Evolutionary conservation across 2,888 invertebrate species (phyloP).

Genomic region (Phrixothrix hirtus): DNA sequence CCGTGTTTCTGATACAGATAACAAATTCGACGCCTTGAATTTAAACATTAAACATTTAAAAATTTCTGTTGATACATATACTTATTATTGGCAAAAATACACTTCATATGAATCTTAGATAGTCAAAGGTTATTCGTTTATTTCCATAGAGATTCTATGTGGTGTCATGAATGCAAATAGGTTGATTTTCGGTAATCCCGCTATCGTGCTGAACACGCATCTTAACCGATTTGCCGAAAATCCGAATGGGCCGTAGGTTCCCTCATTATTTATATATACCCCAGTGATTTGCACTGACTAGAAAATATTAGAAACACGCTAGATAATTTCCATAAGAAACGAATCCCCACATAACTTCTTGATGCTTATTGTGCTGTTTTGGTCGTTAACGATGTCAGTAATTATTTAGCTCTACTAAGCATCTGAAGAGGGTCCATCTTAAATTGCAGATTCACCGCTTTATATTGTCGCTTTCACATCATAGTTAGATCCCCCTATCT

Average conservation of each 20-base stretch:
- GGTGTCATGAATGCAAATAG: conserved; percentile 56
- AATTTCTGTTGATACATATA: background rate
- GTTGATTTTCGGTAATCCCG: conserved; percentile 46
- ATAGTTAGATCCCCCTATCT: conserved; percentile 28
- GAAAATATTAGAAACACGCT: conserved; percentile 29
- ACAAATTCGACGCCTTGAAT: background rate
- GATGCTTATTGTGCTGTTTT: conserved; percentile 26
- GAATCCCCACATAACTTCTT: conserved; percentile 21
- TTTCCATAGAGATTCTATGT: conserved; percentile 50
- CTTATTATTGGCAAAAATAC: conserved; percentile 5
- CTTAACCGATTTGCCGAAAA: conserved; percentile 31
- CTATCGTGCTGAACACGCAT: conserved; percentile 48
- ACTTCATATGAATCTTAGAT: conserved; percentile 8
- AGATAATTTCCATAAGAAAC: conserved; percentile 31
- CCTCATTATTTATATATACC: conserved; percentile 33
- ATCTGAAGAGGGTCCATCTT: conserved; percentile 27
- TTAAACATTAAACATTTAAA: too few species aligned
- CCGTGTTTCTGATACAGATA: background rate
- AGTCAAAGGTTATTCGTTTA: conserved; percentile 21
- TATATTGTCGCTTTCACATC: conserved; percentile 23
- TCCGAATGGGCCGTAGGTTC: conserved; percentile 19
- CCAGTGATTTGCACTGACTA: conserved; percentile 16
- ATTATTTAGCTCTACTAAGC: conserved; percentile 23
- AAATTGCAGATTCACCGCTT: conserved; percentile 27
- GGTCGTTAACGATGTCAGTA: conserved; percentile 27